Evolutionary conservation across 2,888 invertebrate genomes (phyloP), one percentile per base, ranked within the genome.

Genomic region (Eueremaeus valkanovi): DNA sequence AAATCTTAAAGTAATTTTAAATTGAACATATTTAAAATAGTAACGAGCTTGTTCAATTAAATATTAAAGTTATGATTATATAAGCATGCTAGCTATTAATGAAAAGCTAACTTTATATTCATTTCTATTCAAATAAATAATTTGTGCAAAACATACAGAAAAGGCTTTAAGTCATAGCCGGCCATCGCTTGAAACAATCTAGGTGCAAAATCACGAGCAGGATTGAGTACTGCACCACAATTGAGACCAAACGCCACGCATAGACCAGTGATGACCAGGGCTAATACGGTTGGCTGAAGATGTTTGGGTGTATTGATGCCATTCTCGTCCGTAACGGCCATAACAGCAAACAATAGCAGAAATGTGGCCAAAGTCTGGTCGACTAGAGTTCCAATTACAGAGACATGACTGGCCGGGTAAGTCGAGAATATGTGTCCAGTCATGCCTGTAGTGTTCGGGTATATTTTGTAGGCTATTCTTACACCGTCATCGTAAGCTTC

Each of bases 201-300:
- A 0, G 88, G 88, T 0, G 83, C 82, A n/a, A 88, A 81, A 81
- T 88, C 88, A 76, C 88, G 81, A 27, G 88, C 88, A 0, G 88
- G 88, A 81, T 88, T 88, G 78, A 87, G 84, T 63, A 87, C 85
- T 78, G 85, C 87, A 33, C 87, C 87, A 79, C 86, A 85, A 82
- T 87, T 87, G 78, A 82, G 81, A n/a, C 86, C 86, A 79, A 85
- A 85, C 24, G 85, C 81, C 79, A 85, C 81, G n/a, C 85, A 85
- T 73, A 86, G 84, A 29, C 80, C 83, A 8, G 84, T 80, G 1
- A 87, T 84, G 5, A 82, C 78, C 6, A 86, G 78, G 0, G 85
- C 85, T 75, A 78, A 73, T 51, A 75, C 27, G 16, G 77, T 61
- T 11, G 79, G 78, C 13, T 77, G 76, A 40, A 85, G 77, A 18